Evolutionary conservation across 2,797 vertebrate species (phyloP).

Genomic region (Sus cebifrons): DNA sequence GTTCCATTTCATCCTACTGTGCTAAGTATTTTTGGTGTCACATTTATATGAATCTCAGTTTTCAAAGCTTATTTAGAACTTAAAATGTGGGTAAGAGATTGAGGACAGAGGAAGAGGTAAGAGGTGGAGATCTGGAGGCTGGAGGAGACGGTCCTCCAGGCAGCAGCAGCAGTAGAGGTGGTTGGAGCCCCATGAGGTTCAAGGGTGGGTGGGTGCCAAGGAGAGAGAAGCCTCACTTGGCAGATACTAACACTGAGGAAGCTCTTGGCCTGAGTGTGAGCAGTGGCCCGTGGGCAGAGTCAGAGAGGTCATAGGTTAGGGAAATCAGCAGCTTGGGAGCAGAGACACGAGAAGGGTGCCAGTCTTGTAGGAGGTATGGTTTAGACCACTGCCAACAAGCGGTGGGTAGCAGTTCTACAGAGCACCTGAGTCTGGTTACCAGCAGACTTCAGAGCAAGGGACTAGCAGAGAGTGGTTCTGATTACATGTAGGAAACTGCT

Average conservation of each 20-base stretch:
- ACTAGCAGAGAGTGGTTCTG: background rate
- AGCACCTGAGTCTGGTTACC: background rate
- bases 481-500: background rate
- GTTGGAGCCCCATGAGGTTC: background rate
- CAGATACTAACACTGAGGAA: background rate
- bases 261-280: background rate
- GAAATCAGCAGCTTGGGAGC: background rate
- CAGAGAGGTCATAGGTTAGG: background rate
- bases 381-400: background rate
- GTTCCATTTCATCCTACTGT: conserved; percentile 10
- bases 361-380: background rate
- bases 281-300: background rate
- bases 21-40: background rate
- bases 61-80: conserved; percentile 21
- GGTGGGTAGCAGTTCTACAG: background rate
- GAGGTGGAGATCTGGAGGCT: background rate
- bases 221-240: background rate
- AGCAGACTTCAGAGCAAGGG: background rate
- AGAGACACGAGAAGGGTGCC: background rate
- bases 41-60: background rate
- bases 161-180: background rate
- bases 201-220: background rate
- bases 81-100: background rate
- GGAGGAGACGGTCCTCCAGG: background rate
- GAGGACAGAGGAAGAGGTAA: background rate